Evolutionary conservation across 2,113 vertebrate species (phyloP).

Genomic region (Elephantulus edwardii): DNA sequence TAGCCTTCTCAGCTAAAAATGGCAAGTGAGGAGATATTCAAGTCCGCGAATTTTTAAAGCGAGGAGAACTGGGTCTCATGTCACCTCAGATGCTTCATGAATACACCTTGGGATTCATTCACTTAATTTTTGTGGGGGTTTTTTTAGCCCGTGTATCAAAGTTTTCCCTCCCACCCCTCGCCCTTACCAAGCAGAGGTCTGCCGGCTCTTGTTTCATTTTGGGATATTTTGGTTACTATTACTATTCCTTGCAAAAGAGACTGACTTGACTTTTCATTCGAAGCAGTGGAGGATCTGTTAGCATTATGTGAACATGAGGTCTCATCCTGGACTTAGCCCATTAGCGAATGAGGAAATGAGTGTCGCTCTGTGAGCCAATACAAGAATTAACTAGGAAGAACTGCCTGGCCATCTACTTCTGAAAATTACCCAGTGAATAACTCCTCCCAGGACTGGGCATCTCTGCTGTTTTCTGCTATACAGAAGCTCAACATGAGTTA

Average conservation of each 20-base stretch:
- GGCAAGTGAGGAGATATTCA: background rate
- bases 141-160: background rate
- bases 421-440: background rate
- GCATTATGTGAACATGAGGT: background rate
- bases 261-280: background rate
- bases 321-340: background rate
- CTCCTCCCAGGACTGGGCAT: background rate
- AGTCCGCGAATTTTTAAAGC: background rate
- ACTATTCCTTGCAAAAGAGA: background rate
- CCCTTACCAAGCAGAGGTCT: background rate
- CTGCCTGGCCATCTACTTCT: background rate
- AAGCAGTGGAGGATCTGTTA: background rate
- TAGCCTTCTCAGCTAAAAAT: constrained; percentile 21
- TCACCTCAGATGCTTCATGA: background rate
- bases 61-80: background rate
- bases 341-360: background rate
- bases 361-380: background rate
- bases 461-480: background rate
- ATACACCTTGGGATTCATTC: background rate
- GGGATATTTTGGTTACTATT: no score
- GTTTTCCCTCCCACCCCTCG: background rate
- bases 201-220: no score
- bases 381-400: background rate
- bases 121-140: no score
- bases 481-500: background rate